Evolutionary conservation across 2,797 vertebrate genomes (phyloP).

Genomic region (Sparidentex hasta): DNA sequence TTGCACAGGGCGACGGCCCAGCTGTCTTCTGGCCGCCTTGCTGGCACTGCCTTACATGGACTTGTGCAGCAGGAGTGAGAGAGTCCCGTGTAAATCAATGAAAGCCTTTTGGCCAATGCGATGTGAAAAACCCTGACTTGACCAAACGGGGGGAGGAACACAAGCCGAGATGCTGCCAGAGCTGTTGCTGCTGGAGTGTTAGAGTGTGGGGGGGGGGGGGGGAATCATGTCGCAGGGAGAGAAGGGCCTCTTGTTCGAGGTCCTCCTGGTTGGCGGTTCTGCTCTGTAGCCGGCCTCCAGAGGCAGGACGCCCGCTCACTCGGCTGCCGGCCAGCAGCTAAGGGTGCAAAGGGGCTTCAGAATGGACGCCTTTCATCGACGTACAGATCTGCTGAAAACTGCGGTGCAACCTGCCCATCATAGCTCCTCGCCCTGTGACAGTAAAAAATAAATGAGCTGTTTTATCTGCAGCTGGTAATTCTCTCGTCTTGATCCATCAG

Average conservation of each 20-base stretch:
- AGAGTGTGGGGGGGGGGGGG: constrained; percentile 3
- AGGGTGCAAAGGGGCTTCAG: constrained; percentile 62
- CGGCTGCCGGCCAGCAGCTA: constrained; percentile 57
- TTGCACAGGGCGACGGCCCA: constrained; percentile 50
- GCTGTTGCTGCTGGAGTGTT: constrained; percentile 31
- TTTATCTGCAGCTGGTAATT: constrained; percentile 68
- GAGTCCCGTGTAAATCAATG: constrained; percentile 78
- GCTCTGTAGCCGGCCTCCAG: constrained; percentile 43
- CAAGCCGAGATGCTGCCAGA: constrained; percentile 58
- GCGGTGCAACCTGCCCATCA: constrained; percentile 38
- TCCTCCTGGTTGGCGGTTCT: constrained; percentile 33
- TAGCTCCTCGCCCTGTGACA: constrained; percentile 34
- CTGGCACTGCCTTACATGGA: constrained; percentile 82
- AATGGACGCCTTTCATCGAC: constrained; percentile 77
- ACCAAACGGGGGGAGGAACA: constrained; percentile 49
- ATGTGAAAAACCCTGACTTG: constrained; percentile 58
- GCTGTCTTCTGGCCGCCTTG: constrained; percentile 59
- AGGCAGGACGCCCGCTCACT: constrained; percentile 45
- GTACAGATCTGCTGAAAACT: constrained; percentile 73
- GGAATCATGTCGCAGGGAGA: constrained; percentile 46
- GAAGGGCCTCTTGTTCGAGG: constrained; percentile 65
- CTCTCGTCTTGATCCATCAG: constrained; percentile 29
- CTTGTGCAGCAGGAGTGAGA: constrained; percentile 59
- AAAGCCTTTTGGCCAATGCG: constrained; percentile 57
- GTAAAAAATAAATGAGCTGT: constrained; percentile 39